A percentile compares a stretch with the other conserved stretches of the same genome.
Evolutionary conservation across 2,888 invertebrate genomes (phyloP).

Genomic region (Andrena hattorfiana): DNA sequence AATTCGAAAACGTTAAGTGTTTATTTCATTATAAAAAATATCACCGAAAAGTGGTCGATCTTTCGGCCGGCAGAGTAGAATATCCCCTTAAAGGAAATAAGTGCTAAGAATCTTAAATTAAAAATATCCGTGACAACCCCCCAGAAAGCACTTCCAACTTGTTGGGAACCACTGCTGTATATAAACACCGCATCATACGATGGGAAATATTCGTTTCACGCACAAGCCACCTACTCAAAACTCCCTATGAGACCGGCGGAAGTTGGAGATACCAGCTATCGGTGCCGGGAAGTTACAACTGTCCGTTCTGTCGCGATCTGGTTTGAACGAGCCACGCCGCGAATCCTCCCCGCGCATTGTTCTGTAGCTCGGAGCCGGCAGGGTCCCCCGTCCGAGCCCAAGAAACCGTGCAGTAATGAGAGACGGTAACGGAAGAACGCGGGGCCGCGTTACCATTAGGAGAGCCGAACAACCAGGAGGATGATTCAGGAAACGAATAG

Average conservation of each 20-base stretch:
- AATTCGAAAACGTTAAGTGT: too few relatives aligned
- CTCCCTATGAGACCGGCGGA: neutral
- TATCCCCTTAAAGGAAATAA: too few relatives aligned
- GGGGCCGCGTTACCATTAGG: conserved; percentile 59
- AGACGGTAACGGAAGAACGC: conserved; percentile 38
- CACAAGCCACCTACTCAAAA: too few relatives aligned
- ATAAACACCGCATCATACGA: too few relatives aligned
- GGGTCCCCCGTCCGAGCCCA: neutral
- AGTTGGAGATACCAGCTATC: neutral
- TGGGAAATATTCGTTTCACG: too few relatives aligned
- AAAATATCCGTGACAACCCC: too few relatives aligned
- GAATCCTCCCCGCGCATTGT: conserved; percentile 20
- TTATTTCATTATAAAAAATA: too few relatives aligned
- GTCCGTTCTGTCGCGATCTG: conserved; percentile 4
- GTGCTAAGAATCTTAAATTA: too few relatives aligned
- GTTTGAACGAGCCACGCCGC: neutral
- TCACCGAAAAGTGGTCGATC: too few relatives aligned
- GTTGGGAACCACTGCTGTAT: too few relatives aligned
- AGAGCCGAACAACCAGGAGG: conserved; percentile 30
- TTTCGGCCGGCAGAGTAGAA: too few relatives aligned
- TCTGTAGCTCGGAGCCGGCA: neutral
- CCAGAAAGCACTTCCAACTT: too few relatives aligned
- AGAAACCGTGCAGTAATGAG: conserved; percentile 31
- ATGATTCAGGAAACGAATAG: conserved; percentile 70
- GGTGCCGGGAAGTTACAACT: neutral